Evolutionary conservation across 2,113 vertebrate genomes (phyloP).

Genomic region (Apistogramma diplotaenia): DNA sequence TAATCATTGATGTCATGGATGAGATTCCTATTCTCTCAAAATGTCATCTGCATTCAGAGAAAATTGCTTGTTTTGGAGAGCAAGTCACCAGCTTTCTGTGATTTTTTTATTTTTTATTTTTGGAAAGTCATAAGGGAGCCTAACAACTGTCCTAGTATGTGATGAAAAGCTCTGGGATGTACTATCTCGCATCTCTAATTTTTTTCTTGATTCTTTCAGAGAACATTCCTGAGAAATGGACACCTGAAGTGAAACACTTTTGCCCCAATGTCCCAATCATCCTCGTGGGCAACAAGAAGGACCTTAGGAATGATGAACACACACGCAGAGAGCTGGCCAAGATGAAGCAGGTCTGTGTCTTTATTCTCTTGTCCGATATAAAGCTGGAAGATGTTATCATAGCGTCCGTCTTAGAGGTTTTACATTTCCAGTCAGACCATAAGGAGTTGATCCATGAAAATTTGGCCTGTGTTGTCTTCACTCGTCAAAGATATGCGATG

Average conservation of each 20-base stretch:
- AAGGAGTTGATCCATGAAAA: too few species aligned
- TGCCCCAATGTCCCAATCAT: conserved; percentile 98
- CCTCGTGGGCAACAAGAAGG: conserved; percentile 97
- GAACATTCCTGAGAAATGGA: conserved; percentile 99
- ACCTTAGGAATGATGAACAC: conserved; percentile 93
- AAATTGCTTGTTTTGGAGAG: neutral
- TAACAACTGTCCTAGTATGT: conserved; percentile 6
- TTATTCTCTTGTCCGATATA: too few species aligned
- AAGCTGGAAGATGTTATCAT: too few species aligned
- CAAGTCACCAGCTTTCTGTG: conserved; percentile 6
- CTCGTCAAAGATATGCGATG: too few species aligned
- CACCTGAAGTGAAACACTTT: conserved; percentile 97
- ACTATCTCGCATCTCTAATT: neutral
- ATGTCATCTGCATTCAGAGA: conserved; percentile 9
- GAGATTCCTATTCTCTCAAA: neutral
- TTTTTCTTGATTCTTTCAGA: conserved; percentile 72
- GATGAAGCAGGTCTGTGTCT: conserved; percentile 90
- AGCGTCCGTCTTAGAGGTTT: too few species aligned
- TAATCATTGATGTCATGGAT: neutral
- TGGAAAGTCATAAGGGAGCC: conserved; percentile 11
- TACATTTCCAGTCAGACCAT: too few species aligned
- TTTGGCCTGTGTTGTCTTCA: too few species aligned
- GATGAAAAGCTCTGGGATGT: neutral
- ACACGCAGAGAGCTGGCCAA: conserved; percentile 93
- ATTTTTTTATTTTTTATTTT: neutral